Percentiles rank a stretch among this genome's conserved stretches.
Conservation (phyloP, 2,113 vertebrate species). For the Apteryx owenii region DNA sequence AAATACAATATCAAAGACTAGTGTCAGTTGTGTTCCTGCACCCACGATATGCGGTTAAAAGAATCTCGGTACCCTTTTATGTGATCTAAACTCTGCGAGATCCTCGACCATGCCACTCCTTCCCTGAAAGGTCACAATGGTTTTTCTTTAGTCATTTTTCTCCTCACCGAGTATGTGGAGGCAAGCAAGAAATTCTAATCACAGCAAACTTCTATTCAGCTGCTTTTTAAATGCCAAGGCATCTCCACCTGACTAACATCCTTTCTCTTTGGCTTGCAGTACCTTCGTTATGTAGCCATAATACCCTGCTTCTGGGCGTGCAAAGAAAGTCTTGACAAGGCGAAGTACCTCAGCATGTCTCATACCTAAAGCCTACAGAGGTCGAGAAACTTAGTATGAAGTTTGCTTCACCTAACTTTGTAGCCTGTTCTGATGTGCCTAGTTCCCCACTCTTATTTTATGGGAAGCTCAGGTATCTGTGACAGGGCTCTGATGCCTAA, state of each 20-base stretch:
- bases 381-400: background rate
- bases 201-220: background rate
- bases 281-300: rapidly evolving
- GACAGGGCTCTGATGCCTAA: background rate
- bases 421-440: background rate
- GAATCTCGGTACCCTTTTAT: background rate
- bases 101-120: background rate
- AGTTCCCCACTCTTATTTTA: background rate
- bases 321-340: background rate
- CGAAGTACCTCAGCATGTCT: rapidly evolving
- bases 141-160: background rate
- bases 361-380: background rate
- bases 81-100: background rate
- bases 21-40: background rate
- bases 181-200: background rate
- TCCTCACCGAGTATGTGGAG: background rate
- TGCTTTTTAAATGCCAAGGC: background rate
- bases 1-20: background rate
- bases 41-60: background rate
- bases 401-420: background rate
- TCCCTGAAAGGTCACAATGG: background rate
- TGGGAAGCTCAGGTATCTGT: background rate
- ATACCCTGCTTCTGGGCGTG: rapidly evolving
- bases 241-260: background rate
- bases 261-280: background rate